Evolutionary conservation across 2,888 invertebrate genomes (phyloP).

Genomic region (Leucophenga montana): DNA sequence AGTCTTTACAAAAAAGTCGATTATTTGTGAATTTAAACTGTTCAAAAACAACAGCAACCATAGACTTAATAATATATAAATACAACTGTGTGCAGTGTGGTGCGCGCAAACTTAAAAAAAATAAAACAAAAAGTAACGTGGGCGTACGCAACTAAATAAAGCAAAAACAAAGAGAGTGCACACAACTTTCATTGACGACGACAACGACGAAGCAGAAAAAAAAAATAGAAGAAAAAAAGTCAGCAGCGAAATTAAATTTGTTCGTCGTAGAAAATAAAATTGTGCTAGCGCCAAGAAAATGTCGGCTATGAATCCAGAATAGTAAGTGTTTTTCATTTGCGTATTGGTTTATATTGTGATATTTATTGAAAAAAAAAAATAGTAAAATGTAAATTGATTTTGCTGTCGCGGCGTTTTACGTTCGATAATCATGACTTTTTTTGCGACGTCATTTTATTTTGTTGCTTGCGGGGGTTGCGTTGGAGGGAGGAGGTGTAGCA

Average conservation of each 20-base stretch:
- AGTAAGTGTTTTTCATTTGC: slow-evolving; percentile 77
- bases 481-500: neutral
- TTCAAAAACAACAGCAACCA: slow-evolving; percentile 51
- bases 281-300: slow-evolving; percentile 57
- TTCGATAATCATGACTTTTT: slow-evolving; percentile 58
- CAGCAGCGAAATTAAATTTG: slow-evolving; percentile 57
- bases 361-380: neutral
- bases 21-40: slow-evolving; percentile 39
- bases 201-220: slow-evolving; percentile 17
- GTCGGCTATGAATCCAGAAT: slow-evolving; percentile 85
- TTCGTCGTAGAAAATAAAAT: slow-evolving; percentile 59
- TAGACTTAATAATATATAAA: slow-evolving; percentile 49
- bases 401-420: slow-evolving; percentile 36
- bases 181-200: slow-evolving; percentile 11
- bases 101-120: slow-evolving; percentile 45
- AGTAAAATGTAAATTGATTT: slow-evolving; percentile 29
- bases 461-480: slow-evolving; percentile 51
- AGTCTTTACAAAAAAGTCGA: slow-evolving; percentile 57
- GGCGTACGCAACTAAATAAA: slow-evolving; percentile 31
- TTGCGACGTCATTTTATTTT: slow-evolving; percentile 69
- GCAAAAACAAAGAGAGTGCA: slow-evolving; percentile 8
- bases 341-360: slow-evolving; percentile 33
- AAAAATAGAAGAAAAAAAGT: slow-evolving; percentile 39
- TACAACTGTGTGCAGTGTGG: slow-evolving; percentile 38
- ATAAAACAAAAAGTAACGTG: slow-evolving; percentile 35